phyloP scores from a whole-genome alignment of 2,797 vertebrate species.

The Ceryle rudis region DNA sequence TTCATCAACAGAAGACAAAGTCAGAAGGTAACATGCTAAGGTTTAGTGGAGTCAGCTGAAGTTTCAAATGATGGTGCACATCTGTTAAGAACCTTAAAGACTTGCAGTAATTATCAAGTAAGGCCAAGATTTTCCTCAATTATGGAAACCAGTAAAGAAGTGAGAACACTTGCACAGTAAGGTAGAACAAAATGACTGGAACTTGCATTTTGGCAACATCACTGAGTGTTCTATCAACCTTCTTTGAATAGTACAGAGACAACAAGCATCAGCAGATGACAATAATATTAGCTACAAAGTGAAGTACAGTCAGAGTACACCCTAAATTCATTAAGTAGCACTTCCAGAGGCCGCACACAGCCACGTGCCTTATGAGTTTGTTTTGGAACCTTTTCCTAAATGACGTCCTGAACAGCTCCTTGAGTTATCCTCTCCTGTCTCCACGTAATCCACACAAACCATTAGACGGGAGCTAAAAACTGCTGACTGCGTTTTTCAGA shows the following conservation, averaged over 20 bases:
- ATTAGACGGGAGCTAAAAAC: neutral
- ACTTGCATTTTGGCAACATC: neutral
- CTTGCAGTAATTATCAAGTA: neutral
- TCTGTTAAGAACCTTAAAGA: neutral
- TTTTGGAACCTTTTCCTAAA: neutral
- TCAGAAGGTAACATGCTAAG: neutral
- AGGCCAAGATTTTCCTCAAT: neutral
- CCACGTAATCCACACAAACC: neutral
- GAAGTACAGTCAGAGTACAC: neutral
- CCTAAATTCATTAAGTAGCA: neutral
- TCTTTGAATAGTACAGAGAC: neutral
- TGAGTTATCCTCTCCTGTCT: neutral
- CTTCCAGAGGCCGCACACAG: neutral
- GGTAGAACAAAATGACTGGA: neutral
- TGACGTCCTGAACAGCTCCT: neutral
- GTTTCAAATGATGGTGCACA: neutral
- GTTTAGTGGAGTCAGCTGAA: neutral
- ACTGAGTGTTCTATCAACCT: neutral
- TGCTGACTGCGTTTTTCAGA: neutral
- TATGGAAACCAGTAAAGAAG: neutral
- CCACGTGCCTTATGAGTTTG: neutral
- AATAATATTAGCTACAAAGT: neutral
- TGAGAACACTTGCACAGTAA: neutral
- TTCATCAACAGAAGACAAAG: neutral
- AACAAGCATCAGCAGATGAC: neutral